Base-by-base conservation (phyloP, 1,140 invertebrate genomes). In the Cephus cinctus region DNA sequence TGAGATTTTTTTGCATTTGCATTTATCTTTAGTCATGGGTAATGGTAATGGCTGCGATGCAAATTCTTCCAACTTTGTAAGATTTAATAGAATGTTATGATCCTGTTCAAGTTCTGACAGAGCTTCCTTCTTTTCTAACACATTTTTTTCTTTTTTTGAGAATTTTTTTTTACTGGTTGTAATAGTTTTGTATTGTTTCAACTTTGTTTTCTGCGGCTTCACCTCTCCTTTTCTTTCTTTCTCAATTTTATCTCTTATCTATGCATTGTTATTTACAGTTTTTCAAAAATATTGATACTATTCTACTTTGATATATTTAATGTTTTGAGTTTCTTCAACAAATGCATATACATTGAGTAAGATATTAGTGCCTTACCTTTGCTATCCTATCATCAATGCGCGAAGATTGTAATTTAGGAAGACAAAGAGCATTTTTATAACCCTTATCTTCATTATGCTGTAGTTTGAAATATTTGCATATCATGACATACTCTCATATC, bases 1-100 rank as follows among this genome's bases (percentile, higher is more conserved):
- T 47, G 41, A 6, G 15, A 27, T 19, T 49, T 50, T 20, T 34
- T 47, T 25, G 12, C 14, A 40, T 50, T 43, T 31, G 21, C 27
- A 42, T 54, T 47, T 38, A 15, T 36, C 34, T 15, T 36, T 36
- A 6, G 11, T 9, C 19, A 36, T 18, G 8, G 34, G 34, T 12
- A 8, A 8, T n/a, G 14, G 14, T 4, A 8, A 3, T 36, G 9
- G 14, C 3, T 8, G 2, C 14, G 12, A 30, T 11, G 12, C 11
- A 2, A 12, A 12, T 30, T n/a, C n/a, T n/a, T n/a, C n/a, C n/a
- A n/a, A n/a, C n/a, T n/a, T n/a, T n/a, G n/a, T n/a, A n/a, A n/a
- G 27, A 11, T 30, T 30, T 4, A 30, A 12, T 30, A 11, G 9
- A 8, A 15, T 8, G 8, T 12, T 18, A 14, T 11, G 12, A 11